Percentiles rank a stretch among this genome's conserved stretches.
Conservation (phyloP, 2,113 vertebrate genomes). For the Rhineura floridana region DNA sequence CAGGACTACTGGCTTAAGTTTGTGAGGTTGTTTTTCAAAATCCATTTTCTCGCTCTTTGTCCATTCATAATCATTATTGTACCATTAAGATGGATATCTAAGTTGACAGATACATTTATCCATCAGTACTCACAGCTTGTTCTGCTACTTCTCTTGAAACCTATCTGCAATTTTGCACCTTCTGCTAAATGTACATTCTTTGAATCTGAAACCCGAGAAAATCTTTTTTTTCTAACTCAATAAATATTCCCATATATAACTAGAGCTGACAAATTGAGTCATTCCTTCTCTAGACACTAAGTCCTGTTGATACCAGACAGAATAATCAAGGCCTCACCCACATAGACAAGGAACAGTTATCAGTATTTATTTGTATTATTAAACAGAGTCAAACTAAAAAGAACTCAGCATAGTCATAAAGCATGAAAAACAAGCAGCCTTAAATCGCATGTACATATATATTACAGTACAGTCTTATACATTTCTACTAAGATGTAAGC, state of each 20-base stretch:
- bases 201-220: background rate
- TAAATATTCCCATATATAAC: background rate
- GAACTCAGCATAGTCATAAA: background rate
- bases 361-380: background rate
- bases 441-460: background rate
- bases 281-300: background rate
- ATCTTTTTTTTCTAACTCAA: background rate
- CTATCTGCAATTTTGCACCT: background rate
- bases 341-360: background rate
- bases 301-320: background rate
- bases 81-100: background rate
- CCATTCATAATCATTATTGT: background rate
- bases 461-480: background rate
- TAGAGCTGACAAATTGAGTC: background rate
- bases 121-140: background rate
- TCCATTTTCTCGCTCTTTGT: background rate
- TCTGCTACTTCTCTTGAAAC: background rate
- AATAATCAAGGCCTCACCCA: slow-evolving; percentile 2
- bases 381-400: background rate
- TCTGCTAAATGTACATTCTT: background rate
- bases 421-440: background rate
- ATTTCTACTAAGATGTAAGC: background rate
- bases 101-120: background rate
- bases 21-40: background rate
- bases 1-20: background rate